These are phyloP conservation scores for Poicephalus meyeri DNA, from an alignment of 2,113 vertebrate species.

Conservation along the genomic window DNA sequence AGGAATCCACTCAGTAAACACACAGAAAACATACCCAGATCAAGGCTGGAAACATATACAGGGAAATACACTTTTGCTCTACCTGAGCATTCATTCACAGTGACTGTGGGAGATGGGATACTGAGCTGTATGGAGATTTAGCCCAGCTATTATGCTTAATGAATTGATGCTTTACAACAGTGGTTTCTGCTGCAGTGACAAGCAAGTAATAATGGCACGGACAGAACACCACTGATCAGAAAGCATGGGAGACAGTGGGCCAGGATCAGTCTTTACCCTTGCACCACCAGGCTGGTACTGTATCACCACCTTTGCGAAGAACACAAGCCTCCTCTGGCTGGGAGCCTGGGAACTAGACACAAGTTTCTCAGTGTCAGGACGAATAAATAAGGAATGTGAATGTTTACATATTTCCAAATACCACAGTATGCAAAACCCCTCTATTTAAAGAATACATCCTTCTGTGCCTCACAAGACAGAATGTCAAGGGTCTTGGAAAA, in stretches of 20 bases:
- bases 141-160: not conserved
- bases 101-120: not conserved
- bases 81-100: not conserved
- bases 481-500: conserved; percentile 61
- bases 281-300: not conserved
- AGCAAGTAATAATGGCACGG: not conserved
- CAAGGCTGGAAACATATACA: not conserved
- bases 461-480: conserved; percentile 24
- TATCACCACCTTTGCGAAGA: not conserved
- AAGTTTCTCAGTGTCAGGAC: conserved; percentile 8
- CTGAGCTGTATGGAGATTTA: not conserved
- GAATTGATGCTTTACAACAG: not conserved
- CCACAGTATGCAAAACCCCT: not conserved
- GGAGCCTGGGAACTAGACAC: conserved; percentile 48
- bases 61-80: not conserved
- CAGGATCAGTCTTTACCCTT: not conserved
- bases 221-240: not conserved
- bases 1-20: not conserved
- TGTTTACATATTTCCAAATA: conserved; percentile 47
- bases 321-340: not conserved
- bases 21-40: not conserved
- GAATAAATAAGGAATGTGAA: conserved; percentile 43
- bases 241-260: not conserved
- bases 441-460: conserved; percentile 40
- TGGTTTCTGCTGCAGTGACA: not conserved